A percentile compares a stretch with the other conserved stretches of the same genome.
Evolutionary conservation across 2,113 vertebrate genomes (phyloP).

Genomic region (Ceuthmochares aereus): DNA sequence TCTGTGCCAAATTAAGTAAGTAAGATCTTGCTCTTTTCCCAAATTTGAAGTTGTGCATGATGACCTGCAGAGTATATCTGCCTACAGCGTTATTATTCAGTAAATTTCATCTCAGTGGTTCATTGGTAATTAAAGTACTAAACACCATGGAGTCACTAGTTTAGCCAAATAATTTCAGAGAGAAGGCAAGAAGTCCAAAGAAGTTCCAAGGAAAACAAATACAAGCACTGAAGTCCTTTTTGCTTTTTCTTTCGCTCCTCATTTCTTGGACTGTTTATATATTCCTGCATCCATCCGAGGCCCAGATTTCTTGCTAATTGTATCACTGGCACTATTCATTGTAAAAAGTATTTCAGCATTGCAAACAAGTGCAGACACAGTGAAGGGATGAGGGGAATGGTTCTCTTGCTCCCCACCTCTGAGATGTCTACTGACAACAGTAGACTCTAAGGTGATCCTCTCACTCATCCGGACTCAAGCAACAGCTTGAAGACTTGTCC

Average conservation of each 20-base stretch:
- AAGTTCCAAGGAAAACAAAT: background rate
- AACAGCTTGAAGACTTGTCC: background rate
- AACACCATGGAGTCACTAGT: slow-evolving; percentile 4
- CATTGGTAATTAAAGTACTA: slow-evolving; percentile 28
- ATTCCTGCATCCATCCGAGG: background rate
- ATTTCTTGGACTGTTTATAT: background rate
- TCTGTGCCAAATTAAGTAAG: background rate
- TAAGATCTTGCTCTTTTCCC: background rate
- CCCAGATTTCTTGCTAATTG: background rate
- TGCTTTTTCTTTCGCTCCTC: background rate
- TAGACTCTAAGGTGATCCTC: background rate
- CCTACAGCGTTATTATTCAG: background rate
- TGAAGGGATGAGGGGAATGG: background rate
- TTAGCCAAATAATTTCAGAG: background rate
- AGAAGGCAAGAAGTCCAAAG: background rate
- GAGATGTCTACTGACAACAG: background rate
- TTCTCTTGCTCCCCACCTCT: background rate
- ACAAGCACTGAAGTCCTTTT: background rate
- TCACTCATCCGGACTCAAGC: background rate
- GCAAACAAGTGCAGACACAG: background rate
- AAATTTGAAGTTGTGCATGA: background rate
- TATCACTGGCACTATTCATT: background rate
- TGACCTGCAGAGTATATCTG: background rate
- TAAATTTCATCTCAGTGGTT: background rate
- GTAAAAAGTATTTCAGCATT: background rate